phyloP scores from a whole-genome alignment of 2,797 vertebrate genomes.

The Lutjanus argentimaculatus region DNA sequence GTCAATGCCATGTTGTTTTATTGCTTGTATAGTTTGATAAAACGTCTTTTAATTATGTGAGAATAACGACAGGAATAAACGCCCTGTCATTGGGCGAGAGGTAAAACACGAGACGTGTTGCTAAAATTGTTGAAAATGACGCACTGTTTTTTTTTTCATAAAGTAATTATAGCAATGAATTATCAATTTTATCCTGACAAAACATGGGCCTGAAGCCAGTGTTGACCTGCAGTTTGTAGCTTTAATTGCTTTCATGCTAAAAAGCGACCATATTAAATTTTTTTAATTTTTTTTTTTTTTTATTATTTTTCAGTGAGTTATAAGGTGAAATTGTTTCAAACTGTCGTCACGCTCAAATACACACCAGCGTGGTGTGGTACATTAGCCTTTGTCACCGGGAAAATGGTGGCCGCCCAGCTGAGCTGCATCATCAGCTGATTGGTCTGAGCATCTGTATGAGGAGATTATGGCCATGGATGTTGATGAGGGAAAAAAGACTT shows the following conservation, averaged over 20 bases:
- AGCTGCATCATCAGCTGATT: slow-evolving; percentile 71
- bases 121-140: slow-evolving; percentile 19
- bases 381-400: slow-evolving; percentile 60
- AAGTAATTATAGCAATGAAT: background rate
- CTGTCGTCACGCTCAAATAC: slow-evolving; percentile 12
- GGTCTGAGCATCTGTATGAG: slow-evolving; percentile 38
- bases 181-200: background rate
- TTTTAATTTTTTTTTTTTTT: background rate
- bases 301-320: background rate
- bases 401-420: slow-evolving; percentile 71
- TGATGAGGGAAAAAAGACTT: background rate
- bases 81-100: slow-evolving; percentile 55
- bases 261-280: too few species aligned
- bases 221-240: background rate
- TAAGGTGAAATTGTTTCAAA: background rate
- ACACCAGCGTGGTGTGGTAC: slow-evolving; percentile 21
- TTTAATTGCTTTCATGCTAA: background rate
- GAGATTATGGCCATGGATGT: slow-evolving; percentile 37
- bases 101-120: background rate
- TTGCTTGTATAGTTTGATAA: background rate
- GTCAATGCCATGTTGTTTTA: slow-evolving; percentile 13
- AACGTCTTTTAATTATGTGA: background rate
- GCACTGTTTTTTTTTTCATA: background rate
- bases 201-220: background rate
- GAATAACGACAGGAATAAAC: slow-evolving; percentile 39